Evolutionary conservation across 2,888 invertebrate species (phyloP), one percentile per base, ranked within the genome.

Genomic region (Chironomus tentans): DNA sequence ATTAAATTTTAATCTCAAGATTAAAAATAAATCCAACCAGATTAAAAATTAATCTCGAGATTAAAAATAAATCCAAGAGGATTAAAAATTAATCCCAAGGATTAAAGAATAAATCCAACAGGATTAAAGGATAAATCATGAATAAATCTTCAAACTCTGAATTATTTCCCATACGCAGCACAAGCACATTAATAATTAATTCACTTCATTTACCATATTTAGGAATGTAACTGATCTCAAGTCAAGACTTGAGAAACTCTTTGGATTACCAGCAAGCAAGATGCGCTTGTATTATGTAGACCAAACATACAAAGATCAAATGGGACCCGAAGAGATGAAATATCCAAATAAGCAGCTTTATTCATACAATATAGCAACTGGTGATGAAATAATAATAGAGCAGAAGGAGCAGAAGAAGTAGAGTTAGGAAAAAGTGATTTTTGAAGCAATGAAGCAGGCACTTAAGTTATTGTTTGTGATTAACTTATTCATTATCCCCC

Each of bases 281-380:
- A 94, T 96, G 93, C 88, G 93, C 78, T 86, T 97, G 21, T 97
- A 91, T 84, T 96, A 96, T 82, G 89, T 93, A 10, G 96, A 97
- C 82, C 92, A 94, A 83, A 92, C 91, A 79, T 84, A 90, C 70
- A 85, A 88, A 78, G 90, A 91, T 80, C 85, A 87, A 24, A 86
- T 89, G 87, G 94, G 93, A 21, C 93, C 94, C 0, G 95, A 95
- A 82, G 93, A 94, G 83, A 93, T 97, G 92, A 90, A 90, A 79
- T 95, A 89, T 81, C 93, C 94, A 2, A 92, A 92, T 80, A 95
- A 95, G 82, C 93, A 92, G 82, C 87, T 97, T 22, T 95, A 95
- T 83, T 93, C 94, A 77, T 95, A 95, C 85, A 95, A 95, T 84
- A 92, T 96, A 78, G 87, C 91, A 78, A 91, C 92, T 77, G 95